Base-by-base conservation (phyloP, 2,113 vertebrate species). In the Synchiropus splendidus region DNA sequence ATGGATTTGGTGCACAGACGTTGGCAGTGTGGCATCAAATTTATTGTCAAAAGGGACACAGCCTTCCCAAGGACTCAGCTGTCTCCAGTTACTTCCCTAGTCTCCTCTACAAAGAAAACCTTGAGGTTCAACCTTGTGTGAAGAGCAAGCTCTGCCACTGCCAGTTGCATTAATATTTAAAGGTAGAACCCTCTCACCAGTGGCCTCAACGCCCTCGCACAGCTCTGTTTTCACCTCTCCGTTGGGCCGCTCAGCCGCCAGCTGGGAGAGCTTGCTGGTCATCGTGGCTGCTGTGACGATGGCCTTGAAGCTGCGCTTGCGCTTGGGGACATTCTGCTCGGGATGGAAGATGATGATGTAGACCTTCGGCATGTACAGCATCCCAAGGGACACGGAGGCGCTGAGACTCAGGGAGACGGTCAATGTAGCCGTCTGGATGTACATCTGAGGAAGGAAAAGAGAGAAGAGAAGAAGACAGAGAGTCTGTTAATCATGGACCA, bases 321-420 rank as follows among this genome's bases (percentile, higher is more conserved):
- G 87, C 64, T 97, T 98, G 76, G 94, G 91, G 60, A 98, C 86
- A 32, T 98, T 98, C 81, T 90, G 93, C 85, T 98, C 94, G 13
- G 94, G 94, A 62, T 97, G 94, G 72, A 97, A 83, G 85, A 98
- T 88, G 66, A 98, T 96, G 82, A 96, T 87, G 86, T 98, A 98
- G 80, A 95, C 93, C 79, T 98, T 97, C 61, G 92, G 92, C 89
- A 97, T 88, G 74, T 97, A 98, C 66, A 98, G 93, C 92, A 98
- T 94, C 21, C 94, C 94, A 72, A 98, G 85, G 62, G 93, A 97
- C 57, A 98, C 94, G 4, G 92, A 97, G 80, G 94, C 93, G 83
- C 92, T 96, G 86, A 97, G 87, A 84, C 94, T 97, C 78, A 98
- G 90, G 71, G 92, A 98, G 55, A 95, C 82, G 12, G 93, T 98